Percentiles rank a stretch among this genome's conserved stretches.
Conservation (phyloP, 2,113 vertebrate genomes). For the Glaucidium brasilianum region DNA sequence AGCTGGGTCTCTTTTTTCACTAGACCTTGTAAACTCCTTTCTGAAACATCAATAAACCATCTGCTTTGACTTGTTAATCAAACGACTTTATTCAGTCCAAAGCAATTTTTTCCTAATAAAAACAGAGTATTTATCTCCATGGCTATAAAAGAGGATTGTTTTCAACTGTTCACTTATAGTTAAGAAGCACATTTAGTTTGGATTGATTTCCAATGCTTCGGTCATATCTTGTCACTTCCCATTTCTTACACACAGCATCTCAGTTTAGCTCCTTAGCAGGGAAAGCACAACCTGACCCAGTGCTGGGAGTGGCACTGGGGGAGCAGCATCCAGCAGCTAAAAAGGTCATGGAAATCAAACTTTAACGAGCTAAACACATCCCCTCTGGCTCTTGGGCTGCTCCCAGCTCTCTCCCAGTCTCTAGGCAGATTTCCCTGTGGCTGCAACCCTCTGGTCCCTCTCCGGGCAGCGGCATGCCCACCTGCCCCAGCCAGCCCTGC, state of each 20-base stretch:
- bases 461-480: neutral
- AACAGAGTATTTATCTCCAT: conserved; percentile 85
- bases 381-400: neutral
- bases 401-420: neutral
- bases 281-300: conserved; percentile 72
- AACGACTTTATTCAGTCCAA: conserved; percentile 84
- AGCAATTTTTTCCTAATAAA: conserved; percentile 85
- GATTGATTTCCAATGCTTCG: conserved; percentile 99
- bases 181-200: conserved; percentile 98
- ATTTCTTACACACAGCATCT: conserved; percentile 96
- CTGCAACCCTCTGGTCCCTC: neutral
- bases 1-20: conserved; percentile 73
- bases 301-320: neutral
- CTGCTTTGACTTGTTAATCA: conserved; percentile 85
- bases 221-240: conserved; percentile 99
- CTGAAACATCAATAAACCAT: conserved; percentile 84
- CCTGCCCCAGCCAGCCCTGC: neutral
- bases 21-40: conserved; percentile 82
- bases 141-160: conserved; percentile 87
- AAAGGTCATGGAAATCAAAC: conserved; percentile 24
- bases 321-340: neutral
- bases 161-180: conserved; percentile 99
- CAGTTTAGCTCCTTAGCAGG: conserved; percentile 89
- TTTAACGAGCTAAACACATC: neutral
- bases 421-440: neutral